Percentiles rank a stretch among this genome's conserved stretches.
Conservation (phyloP, 2,888 invertebrate species). For the Gortyna flavago region DNA sequence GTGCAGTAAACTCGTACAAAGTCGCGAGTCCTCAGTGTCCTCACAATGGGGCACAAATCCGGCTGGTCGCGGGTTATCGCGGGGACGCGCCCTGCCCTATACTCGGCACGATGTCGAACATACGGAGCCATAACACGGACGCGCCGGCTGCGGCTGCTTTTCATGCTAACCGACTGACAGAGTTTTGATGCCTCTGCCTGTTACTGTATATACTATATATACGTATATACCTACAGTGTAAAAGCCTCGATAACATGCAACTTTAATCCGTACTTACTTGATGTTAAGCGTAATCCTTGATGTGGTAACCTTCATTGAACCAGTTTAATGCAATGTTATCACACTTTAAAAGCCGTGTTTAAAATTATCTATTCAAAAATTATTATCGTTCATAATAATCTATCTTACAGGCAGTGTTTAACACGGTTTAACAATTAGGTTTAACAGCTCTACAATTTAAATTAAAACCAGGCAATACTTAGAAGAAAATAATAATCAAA, state of each 20-base stretch:
- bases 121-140: conserved; percentile 8
- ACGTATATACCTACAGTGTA: not conserved
- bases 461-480: too few species aligned
- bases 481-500: not conserved
- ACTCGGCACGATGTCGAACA: conserved; percentile 26
- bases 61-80: conserved; percentile 20
- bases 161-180: too few species aligned
- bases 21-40: conserved; percentile 23
- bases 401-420: not conserved
- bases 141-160: not conserved
- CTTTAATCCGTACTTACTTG: not conserved
- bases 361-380: not conserved
- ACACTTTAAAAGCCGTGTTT: not conserved
- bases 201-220: not conserved
- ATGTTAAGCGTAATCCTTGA: not conserved
- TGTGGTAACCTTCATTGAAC: not conserved
- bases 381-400: not conserved
- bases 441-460: not conserved
- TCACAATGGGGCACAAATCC: conserved; percentile 47
- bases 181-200: not conserved
- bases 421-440: too few species aligned
- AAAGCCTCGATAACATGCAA: not conserved
- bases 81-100: conserved; percentile 28
- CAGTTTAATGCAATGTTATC: not conserved
- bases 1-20: conserved; percentile 28